Evolutionary conservation across 2,888 invertebrate genomes (phyloP).

Genomic region (Epirrhoe alternata): DNA sequence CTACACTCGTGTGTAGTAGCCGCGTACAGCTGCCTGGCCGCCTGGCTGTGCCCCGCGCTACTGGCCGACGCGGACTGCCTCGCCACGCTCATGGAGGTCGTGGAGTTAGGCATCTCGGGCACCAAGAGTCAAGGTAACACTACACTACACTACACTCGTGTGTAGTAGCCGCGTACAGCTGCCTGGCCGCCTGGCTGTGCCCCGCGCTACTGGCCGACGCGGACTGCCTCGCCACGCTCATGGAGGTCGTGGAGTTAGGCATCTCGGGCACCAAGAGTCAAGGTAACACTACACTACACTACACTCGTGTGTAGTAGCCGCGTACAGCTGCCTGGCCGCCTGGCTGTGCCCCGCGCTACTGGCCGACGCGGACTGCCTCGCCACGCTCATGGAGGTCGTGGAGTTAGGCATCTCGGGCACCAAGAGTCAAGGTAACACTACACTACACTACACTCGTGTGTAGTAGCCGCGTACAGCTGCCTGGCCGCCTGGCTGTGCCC

Average conservation of each 20-base stretch:
- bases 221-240: constrained; percentile 95
- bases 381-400: constrained; percentile 97
- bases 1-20: constrained; percentile 97
- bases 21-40: constrained; percentile 95
- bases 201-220: constrained; percentile 96
- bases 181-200: constrained; percentile 96
- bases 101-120: constrained; percentile 98
- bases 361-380: constrained; percentile 95
- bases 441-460: constrained; percentile 95
- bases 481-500: constrained; percentile 97
- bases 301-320: constrained; percentile 97
- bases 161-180: constrained; percentile 96
- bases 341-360: constrained; percentile 97
- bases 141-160: constrained; percentile 94
- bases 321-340: constrained; percentile 95
- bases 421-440: constrained; percentile 88
- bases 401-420: constrained; percentile 99
- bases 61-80: constrained; percentile 96
- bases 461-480: constrained; percentile 96
- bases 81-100: constrained; percentile 97
- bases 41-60: constrained; percentile 97
- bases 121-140: constrained; percentile 90
- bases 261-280: constrained; percentile 97
- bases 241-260: constrained; percentile 98
- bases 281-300: constrained; percentile 82